These are phyloP conservation scores for Drosophila leontia DNA, from an alignment of 1,140 invertebrate species.

Conservation along the genomic window DNA sequence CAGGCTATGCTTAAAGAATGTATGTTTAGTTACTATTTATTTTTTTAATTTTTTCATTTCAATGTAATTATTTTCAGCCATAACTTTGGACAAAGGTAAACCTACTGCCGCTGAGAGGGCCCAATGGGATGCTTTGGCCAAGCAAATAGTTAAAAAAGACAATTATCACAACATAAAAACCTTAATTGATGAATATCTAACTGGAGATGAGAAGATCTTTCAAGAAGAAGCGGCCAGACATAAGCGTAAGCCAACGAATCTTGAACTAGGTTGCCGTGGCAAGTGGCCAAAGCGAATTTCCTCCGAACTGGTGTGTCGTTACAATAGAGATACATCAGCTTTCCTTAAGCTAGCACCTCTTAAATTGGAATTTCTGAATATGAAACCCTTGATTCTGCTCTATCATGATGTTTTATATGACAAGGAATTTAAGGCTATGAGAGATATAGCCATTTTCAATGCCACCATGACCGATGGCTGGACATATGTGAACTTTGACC, in stretches of 20 bases:
- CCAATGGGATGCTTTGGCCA: conserved; percentile 12
- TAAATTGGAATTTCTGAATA: conserved; percentile 38
- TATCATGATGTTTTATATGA: conserved; percentile 49
- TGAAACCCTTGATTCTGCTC: conserved; percentile 33
- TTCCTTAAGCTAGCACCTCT: conserved; percentile 50
- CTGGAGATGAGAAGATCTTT: conserved; percentile 43
- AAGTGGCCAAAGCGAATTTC: conserved; percentile 23
- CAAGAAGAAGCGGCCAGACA: conserved; percentile 18
- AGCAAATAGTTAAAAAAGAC: neutral
- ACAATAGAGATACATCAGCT: conserved; percentile 4
- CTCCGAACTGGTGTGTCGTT: conserved; percentile 28
- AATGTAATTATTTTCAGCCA: conserved; percentile 2
- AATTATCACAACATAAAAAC: conserved; percentile 33
- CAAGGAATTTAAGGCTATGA: conserved; percentile 21
- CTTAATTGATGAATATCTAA: conserved; percentile 41
- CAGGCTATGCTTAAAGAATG: conserved; percentile 36
- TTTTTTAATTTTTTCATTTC: too few relatives aligned
- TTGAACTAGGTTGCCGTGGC: conserved; percentile 46
- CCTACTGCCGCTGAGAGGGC: neutral
- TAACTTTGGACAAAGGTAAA: conserved; percentile 7
- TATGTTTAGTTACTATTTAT: too few relatives aligned
- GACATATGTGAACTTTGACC: conserved; percentile 69
- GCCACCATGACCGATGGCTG: conserved; percentile 32
- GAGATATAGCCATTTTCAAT: conserved; percentile 20
- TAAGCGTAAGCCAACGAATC: conserved; percentile 18